Base-by-base conservation (phyloP, 2,888 invertebrate species). In the Apodemia hepburni region DNA sequence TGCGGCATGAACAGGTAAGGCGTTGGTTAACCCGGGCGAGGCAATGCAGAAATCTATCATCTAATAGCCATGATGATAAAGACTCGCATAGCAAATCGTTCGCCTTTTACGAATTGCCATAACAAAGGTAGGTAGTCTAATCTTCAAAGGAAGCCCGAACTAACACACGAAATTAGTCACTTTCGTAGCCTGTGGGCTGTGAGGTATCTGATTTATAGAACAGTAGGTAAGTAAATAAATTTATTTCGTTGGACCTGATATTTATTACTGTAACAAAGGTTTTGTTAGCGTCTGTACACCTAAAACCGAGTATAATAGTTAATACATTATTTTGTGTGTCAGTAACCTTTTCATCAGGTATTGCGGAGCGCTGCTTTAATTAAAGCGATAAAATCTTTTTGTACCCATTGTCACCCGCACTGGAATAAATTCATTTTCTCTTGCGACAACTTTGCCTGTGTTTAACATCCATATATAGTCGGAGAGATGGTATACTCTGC, bases 361-460 rank as follows among this genome's bases (percentile, higher is more conserved):
- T 27, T 27, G 18, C 54, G 27, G 51, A 54, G 54, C 54, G 54
- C 54, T 22, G 54, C 54, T 54, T 54, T 54, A 54, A 54, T 54
- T 54, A 54, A 54, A 54, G 27, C 29, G 54, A 54, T 54, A 54
- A 54, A 54, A 54, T 54, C 54, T 54, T 54, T 54, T 54, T 54
- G 54, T 54, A 29, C 29, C 54, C 54, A 54, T 54, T 54, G 54
- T 54, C 54, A 54, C 29, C n/a, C 54, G 54, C 54, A 54, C 27
- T 27, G 54, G 54, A 29, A 54, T 54, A 54, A 54, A 54, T 54
- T 54, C 54, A 54, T 54, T 54, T 54, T 54, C 54, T 54, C 54
- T 54, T 15, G 15, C 54, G 54, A 54, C 54, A 54, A 54, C 54
- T 27, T 54, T 54, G 54, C 54, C 29, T 54, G 29, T 54, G 54